Conservation (phyloP, 1,140 invertebrate genomes). For the Globodera rostochiensis region DNA sequence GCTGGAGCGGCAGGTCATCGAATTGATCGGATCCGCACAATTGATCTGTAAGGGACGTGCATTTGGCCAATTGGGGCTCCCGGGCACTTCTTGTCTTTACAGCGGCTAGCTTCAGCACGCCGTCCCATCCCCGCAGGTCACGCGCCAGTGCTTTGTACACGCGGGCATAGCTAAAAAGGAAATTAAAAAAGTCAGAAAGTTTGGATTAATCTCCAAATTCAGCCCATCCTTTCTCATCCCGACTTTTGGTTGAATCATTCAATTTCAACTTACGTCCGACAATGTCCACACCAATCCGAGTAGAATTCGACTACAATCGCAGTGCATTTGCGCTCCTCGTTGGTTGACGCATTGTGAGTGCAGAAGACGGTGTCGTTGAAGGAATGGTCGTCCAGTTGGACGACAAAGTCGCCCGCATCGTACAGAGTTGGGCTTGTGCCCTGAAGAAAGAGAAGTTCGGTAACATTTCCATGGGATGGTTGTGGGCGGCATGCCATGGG, state of each 20-base stretch:
- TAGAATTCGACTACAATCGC: slow-evolving; percentile 53
- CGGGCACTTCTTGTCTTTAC: not conserved
- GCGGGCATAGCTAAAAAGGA: slow-evolving; percentile 28
- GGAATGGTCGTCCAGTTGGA: slow-evolving; percentile 60
- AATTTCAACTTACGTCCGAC: slow-evolving; percentile 55
- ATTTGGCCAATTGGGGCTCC: not conserved
- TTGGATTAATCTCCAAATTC: not conserved
- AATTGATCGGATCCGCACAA: slow-evolving; percentile 63
- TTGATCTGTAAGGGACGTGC: slow-evolving; percentile 47
- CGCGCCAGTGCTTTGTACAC: slow-evolving; percentile 56
- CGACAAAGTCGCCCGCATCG: slow-evolving; percentile 51
- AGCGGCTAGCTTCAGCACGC: slow-evolving; percentile 58
- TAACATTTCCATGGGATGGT: not conserved
- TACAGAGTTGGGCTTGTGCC: slow-evolving; percentile 64
- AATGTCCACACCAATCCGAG: slow-evolving; percentile 65
- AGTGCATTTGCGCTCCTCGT: slow-evolving; percentile 1
- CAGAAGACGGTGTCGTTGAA: slow-evolving; percentile 65
- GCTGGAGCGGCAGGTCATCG: slow-evolving; percentile 56
- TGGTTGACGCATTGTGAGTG: slow-evolving; percentile 4
- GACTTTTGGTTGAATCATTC: not conserved
- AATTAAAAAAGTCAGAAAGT: not conserved
- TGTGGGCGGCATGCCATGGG: not conserved
- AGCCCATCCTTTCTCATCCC: not conserved
- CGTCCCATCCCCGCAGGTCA: slow-evolving; percentile 53
- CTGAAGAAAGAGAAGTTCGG: slow-evolving; percentile 26